Evolutionary conservation across 2,888 invertebrate species (phyloP).

Genomic region (Chydorus sphaericus): DNA sequence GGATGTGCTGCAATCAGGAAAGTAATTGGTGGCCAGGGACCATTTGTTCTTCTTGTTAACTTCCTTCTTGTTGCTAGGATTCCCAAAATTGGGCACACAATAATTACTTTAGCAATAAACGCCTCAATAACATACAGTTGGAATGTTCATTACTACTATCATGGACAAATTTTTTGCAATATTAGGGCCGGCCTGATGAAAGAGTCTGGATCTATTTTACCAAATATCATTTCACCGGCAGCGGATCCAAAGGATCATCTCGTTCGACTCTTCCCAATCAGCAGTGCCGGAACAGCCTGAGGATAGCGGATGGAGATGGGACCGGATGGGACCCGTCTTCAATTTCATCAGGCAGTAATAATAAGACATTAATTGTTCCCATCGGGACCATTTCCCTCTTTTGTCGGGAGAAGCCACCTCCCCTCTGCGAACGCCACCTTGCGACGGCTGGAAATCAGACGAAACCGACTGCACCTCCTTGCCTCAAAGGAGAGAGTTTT

Average conservation of each 20-base stretch:
- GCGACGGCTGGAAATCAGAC: slow-evolving; percentile 38
- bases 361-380: no score
- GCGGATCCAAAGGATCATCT: slow-evolving; percentile 22
- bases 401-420: slow-evolving; percentile 64
- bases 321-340: slow-evolving; percentile 28
- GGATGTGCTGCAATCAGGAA: no score
- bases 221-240: slow-evolving; percentile 51
- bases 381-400: slow-evolving; percentile 46
- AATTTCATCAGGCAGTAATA: slow-evolving; percentile 54
- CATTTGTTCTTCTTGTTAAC: no score
- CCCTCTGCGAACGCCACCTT: slow-evolving; percentile 68
- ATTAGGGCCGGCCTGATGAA: slow-evolving; percentile 52
- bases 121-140: no score
- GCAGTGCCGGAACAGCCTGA: slow-evolving; percentile 56
- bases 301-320: slow-evolving; percentile 55
- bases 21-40: no score
- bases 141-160: no score
- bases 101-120: no score
- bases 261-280: slow-evolving; percentile 21
- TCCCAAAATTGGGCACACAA: no score
- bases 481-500: slow-evolving; percentile 65
- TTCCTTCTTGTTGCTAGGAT: no score
- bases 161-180: no score
- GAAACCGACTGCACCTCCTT: slow-evolving; percentile 37
- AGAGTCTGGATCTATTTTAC: slow-evolving; percentile 71